Evolutionary conservation across 2,888 invertebrate genomes (phyloP).

Genomic region (Pheosia gnoma): DNA sequence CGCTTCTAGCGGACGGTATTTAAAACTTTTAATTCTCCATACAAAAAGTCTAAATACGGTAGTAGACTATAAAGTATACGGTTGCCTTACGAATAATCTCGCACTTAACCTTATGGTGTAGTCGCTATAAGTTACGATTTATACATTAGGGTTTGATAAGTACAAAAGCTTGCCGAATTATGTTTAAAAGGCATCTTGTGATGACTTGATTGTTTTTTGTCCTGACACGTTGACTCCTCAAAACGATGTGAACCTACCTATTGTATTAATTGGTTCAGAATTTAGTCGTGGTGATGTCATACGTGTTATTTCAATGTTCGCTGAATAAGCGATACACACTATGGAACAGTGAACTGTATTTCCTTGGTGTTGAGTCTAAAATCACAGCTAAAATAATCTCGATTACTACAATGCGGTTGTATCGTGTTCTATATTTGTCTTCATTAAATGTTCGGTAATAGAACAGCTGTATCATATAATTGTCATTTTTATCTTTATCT

Average conservation of each 20-base stretch:
- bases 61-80: no score
- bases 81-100: no score
- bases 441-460: slow-evolving; percentile 33
- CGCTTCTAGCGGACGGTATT: no score
- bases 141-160: not conserved
- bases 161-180: not conserved
- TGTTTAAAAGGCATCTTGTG: not conserved
- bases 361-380: slow-evolving; percentile 21
- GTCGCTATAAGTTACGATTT: no score
- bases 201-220: not conserved
- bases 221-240: not conserved
- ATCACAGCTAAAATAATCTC: slow-evolving; percentile 10
- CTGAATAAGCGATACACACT: slow-evolving; percentile 28
- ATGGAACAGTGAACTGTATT: slow-evolving; percentile 20
- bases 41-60: no score
- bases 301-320: slow-evolving; percentile 31
- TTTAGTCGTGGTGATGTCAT: slow-evolving; percentile 41
- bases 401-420: slow-evolving; percentile 1
- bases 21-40: no score
- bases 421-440: slow-evolving; percentile 30
- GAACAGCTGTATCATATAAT: slow-evolving; percentile 15
- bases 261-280: slow-evolving; percentile 29
- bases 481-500: slow-evolving; percentile 6
- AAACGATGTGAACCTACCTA: not conserved
- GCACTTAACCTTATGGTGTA: no score